Percentiles rank a stretch among this genome's conserved stretches.
phyloP scores from a whole-genome alignment of 2,113 vertebrate species.

The Neolamprologus cancellatus region DNA sequence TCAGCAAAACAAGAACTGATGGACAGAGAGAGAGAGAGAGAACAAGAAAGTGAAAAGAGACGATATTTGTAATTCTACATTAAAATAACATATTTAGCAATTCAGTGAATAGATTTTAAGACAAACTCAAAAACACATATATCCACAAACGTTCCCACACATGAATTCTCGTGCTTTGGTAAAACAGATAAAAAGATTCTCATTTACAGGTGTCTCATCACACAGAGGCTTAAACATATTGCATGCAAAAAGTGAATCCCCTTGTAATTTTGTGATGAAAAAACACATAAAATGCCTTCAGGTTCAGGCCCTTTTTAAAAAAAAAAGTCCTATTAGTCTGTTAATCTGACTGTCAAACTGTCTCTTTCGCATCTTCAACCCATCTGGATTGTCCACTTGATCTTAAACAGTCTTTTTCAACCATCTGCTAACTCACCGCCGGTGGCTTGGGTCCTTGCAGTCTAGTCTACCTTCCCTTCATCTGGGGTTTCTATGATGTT shows the following conservation, averaged over 20 bases:
- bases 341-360: not conserved
- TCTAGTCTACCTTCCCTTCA: not conserved
- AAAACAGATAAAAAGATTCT: not conserved
- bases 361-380: not conserved
- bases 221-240: not conserved
- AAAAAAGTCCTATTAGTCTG: not conserved
- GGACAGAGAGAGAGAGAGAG: not conserved
- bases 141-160: not conserved
- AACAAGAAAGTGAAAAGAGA: not conserved
- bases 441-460: not conserved
- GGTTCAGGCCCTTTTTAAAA: rapidly evolving
- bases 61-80: not conserved
- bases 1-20: conserved; percentile 89
- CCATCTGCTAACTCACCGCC: not conserved
- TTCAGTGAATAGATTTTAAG: not conserved
- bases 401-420: not conserved
- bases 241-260: not conserved
- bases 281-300: not conserved
- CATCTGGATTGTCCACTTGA: not conserved
- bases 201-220: not conserved
- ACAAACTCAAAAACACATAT: not conserved
- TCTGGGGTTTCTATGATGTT: not conserved
- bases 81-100: not conserved
- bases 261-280: not conserved
- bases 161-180: not conserved